Evolutionary conservation across 2,888 invertebrate species (phyloP).

Genomic region (Bombylius major): DNA sequence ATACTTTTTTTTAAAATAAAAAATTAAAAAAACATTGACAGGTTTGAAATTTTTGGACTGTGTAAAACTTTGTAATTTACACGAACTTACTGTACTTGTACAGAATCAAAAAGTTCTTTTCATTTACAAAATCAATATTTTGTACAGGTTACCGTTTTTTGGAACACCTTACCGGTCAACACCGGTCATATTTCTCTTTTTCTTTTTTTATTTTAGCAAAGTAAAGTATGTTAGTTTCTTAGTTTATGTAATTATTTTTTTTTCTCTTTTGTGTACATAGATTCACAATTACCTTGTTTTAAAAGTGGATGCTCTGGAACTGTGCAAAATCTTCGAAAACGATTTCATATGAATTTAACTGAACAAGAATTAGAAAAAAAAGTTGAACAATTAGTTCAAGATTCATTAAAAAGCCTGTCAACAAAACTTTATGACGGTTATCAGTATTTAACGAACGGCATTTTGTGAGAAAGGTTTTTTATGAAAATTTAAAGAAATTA

Average conservation of each 20-base stretch:
- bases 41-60: too few species aligned
- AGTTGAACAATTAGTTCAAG: constrained; percentile 87
- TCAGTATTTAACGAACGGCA: constrained; percentile 98
- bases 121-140: too few species aligned
- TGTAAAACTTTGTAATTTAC: background rate
- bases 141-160: too few species aligned
- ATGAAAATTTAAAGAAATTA: constrained; percentile 33
- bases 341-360: constrained; percentile 88
- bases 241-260: background rate
- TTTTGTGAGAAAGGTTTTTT: constrained; percentile 43
- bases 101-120: too few species aligned
- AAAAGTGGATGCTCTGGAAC: constrained; percentile 79
- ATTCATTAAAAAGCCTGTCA: constrained; percentile 89
- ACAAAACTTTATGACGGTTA: constrained; percentile 98
- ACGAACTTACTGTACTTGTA: background rate
- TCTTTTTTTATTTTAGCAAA: background rate
- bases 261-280: constrained; percentile 37
- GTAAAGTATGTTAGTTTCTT: background rate
- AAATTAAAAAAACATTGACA: background rate
- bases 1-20: too few species aligned
- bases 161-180: too few species aligned
- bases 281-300: constrained; percentile 92
- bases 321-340: constrained; percentile 78
- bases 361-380: constrained; percentile 88
- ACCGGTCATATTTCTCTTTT: background rate